These are phyloP conservation scores for Pristionchus entomophagus DNA, from an alignment of 2,888 invertebrate species.

Conservation along the genomic window DNA sequence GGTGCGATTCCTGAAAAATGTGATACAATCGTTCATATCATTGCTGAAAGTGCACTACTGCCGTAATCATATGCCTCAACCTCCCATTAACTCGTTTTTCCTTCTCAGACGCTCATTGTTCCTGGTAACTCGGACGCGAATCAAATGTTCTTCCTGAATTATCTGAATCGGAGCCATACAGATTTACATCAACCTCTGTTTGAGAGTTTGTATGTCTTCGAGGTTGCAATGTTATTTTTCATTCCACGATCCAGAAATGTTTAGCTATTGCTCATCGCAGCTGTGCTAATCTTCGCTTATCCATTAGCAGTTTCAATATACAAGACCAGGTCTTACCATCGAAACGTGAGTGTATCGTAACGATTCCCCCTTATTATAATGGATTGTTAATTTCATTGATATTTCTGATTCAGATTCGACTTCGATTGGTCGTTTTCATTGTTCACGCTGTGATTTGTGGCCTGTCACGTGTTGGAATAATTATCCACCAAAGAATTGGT, in stretches of 20 bases:
- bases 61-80: too few species aligned
- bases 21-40: too few species aligned
- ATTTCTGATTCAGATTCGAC: not conserved
- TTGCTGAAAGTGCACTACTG: too few species aligned
- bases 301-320: not conserved
- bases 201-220: not conserved
- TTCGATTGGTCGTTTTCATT: not conserved
- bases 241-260: not conserved
- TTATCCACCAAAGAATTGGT: not conserved
- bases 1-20: too few species aligned
- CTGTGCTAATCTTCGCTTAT: not conserved
- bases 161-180: conserved; percentile 1
- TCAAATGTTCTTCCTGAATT: not conserved
- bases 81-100: not conserved
- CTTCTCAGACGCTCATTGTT: too few species aligned
- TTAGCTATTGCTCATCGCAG: not conserved
- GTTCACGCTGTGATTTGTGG: not conserved
- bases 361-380: too few species aligned
- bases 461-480: not conserved
- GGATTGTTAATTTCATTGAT: not conserved
- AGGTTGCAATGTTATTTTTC: not conserved
- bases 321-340: not conserved
- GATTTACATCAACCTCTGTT: not conserved
- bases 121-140: too few species aligned
- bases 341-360: not conserved